phyloP scores from a whole-genome alignment of 1,140 invertebrate genomes.

The Gonioctena quinquepunctata region DNA sequence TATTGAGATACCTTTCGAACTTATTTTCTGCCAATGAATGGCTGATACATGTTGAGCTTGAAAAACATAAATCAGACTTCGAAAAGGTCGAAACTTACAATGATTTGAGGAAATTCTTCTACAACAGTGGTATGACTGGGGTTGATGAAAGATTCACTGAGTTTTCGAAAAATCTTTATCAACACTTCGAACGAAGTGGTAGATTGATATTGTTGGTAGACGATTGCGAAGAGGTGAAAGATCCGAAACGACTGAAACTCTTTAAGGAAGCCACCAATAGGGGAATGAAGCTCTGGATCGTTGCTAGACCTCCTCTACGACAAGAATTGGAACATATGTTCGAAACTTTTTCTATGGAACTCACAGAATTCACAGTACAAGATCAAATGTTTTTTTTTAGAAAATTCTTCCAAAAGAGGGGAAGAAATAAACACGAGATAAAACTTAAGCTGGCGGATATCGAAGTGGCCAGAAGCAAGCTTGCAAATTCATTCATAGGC shows the following conservation, averaged over 20 bases:
- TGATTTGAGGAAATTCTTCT: not conserved
- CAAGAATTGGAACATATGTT: not conserved
- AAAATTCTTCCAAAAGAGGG: not conserved
- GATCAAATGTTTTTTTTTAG: not conserved
- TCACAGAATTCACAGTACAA: not conserved
- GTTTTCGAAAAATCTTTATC: not conserved
- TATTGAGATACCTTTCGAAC: not conserved
- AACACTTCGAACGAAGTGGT: not conserved
- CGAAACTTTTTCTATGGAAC: not conserved
- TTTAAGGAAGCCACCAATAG: not conserved
- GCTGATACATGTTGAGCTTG: not conserved
- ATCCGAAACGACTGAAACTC: not conserved
- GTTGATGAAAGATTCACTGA: not conserved
- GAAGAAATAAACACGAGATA: not conserved
- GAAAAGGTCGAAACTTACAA: not conserved
- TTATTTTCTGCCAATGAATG: not conserved
- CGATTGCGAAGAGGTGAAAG: constrained; percentile 1
- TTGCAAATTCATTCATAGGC: not conserved
- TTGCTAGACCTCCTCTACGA: not conserved
- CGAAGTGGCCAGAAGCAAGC: not conserved
- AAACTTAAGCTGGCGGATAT: not conserved
- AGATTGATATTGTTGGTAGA: not conserved
- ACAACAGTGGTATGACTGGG: not conserved
- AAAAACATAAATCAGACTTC: not conserved
- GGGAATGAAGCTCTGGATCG: not conserved